Evolutionary conservation across 1,140 invertebrate species (phyloP).

Genomic region (Conopomorpha cramerella): DNA sequence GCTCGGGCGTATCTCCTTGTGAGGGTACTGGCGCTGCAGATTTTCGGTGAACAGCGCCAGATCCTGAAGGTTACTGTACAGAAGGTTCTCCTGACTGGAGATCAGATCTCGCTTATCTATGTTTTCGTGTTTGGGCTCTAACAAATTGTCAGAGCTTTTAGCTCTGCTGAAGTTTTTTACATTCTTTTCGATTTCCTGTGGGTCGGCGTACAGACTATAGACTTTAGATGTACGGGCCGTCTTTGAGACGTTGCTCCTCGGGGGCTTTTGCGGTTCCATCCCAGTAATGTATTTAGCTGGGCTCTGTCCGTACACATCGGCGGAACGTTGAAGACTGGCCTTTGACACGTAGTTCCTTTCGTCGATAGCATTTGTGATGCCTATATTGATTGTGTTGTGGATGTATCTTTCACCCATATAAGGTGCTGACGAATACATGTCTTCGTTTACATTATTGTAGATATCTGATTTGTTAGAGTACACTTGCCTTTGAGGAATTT

Average conservation of each 20-base stretch:
- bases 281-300: constrained; percentile 57
- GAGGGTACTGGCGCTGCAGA: constrained; percentile 36
- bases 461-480: constrained; percentile 50
- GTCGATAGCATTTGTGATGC: constrained; percentile 40
- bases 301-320: constrained; percentile 41
- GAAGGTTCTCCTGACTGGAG: constrained; percentile 53
- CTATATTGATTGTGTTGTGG: constrained; percentile 45
- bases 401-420: constrained; percentile 42
- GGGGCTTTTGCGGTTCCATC: constrained; percentile 55
- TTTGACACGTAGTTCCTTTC: constrained; percentile 46
- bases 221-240: constrained; percentile 54
- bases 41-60: constrained; percentile 50
- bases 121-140: constrained; percentile 45
- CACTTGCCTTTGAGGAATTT: constrained; percentile 33
- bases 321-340: constrained; percentile 30
- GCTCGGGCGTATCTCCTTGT: constrained; percentile 27
- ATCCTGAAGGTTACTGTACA: constrained; percentile 50
- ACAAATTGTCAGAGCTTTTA: constrained; percentile 52
- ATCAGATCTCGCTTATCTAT: constrained; percentile 42
- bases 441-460: constrained; percentile 42
- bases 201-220: constrained; percentile 51
- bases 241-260: constrained; percentile 47
- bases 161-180: constrained; percentile 49
- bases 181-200: constrained; percentile 34
- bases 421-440: constrained; percentile 40